Base-by-base conservation (phyloP, 2,797 vertebrate genomes). In the Melanotaenia pygmaea region DNA sequence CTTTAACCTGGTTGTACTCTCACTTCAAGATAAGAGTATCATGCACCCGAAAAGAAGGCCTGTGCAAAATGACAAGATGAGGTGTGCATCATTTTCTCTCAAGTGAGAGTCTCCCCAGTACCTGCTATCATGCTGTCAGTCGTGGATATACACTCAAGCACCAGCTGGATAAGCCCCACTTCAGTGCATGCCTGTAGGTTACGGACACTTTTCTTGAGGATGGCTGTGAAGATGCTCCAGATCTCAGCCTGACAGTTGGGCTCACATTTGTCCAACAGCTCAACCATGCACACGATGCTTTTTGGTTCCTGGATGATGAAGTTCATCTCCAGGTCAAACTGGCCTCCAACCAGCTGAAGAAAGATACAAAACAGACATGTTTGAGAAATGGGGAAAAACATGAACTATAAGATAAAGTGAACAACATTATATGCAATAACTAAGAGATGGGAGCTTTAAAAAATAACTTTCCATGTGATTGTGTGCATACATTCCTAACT, bases 311-410 rank as follows among this genome's bases (percentile, higher is more conserved):
- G 97, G 86, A 99, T 99, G 89, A 99, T 98, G 77, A 99, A 99
- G 95, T 99, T 99, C 96, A 99, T 97, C 92, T 99, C 98, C 87
- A 98, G 93, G 93, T 99, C 98, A 92, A 99, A 99, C 59, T 96
- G 96, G 32, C 98, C 96, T 0, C 97, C 97, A 0, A 99, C 98
- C 64, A 99, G 91, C 98, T 99, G 93, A 72, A 85, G 14, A 79
- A 30, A 2, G 40, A 72, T 0, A 63, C 30, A 76, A 24, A 43
- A 28, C 12, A 58, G 16, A 51, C 8, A 20, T 8, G 20, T n/a
- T 28, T 24, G 45, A 34, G 22, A n/a, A 28, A 59, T n/a, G 64
- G 16, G 16, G 26, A 26, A 3, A 4, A 18, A 10, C 13, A 2
- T 35, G 3, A 34, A n/a, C 30, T 9, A 58, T 1, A 4, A 57